Base-by-base conservation (phyloP, 1,140 invertebrate species). In the Holcopasites calliopsidis region DNA sequence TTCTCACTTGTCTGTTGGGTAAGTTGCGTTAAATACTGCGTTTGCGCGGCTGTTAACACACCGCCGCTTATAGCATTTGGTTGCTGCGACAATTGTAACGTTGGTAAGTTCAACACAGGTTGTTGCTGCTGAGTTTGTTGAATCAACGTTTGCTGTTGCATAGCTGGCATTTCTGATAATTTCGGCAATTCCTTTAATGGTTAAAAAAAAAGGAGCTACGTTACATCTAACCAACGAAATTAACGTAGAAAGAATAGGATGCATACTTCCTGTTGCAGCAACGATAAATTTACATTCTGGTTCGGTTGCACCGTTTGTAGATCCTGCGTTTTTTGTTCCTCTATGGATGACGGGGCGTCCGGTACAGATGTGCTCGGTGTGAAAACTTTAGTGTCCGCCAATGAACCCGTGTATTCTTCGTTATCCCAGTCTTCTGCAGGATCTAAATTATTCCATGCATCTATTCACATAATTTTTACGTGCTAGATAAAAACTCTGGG, bases 351-450 rank as follows among this genome's bases (percentile, higher is more conserved):
- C 82, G 86, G 35, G 72, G 81, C 66, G 69, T 91, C 89, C 28
- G 60, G 79, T 49, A 87, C 84, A 73, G 87, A 79, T 73, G 93
- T 92, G 83, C 95, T 96, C 33, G 96, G 95, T 42, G 96, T 97
- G 86, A 97, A 97, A 60, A 99, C 97, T 93, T 98, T 98, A n/a
- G 96, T 97, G 87, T 98, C 97, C 66, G 97, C 95, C 66, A 98
- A 92, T 76, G 96, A 97, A 69, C 97, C 97, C 13, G 97, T 97
- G 92, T 98, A 98, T 87, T 98, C 97, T 91, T 98, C 97, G 87
- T 97, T 97, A 89, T 97, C 97, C 97, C 97, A 98, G 86, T 98
- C 97, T 91, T 97, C 96, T 85, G 94, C 92, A 16, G 93, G 92
- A 85, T 93, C 93, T 87, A 93, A 83, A 87, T 94, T 94, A 77